phyloP scores from a whole-genome alignment of 2,113 vertebrate genomes.

The Chloropsis hardwickii region DNA sequence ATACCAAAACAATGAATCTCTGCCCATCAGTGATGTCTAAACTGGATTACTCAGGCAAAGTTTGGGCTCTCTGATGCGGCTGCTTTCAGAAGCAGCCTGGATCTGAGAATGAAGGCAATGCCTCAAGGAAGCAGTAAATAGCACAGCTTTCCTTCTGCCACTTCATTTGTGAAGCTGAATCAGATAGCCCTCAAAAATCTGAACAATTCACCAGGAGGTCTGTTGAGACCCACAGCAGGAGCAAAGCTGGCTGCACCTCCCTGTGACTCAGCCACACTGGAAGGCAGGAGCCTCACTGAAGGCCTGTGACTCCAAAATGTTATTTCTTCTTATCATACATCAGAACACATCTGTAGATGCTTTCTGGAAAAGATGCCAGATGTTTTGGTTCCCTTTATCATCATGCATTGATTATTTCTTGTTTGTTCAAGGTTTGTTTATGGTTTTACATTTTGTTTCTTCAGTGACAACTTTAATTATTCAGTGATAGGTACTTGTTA shows the following conservation, averaged over 20 bases:
- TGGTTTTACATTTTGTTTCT: slow-evolving; percentile 5
- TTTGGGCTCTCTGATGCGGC: background rate
- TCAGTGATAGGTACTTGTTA: background rate
- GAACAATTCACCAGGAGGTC: background rate
- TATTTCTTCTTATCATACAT: slow-evolving; percentile 62
- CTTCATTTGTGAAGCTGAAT: background rate
- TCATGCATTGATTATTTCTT: slow-evolving; percentile 27
- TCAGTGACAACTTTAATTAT: background rate
- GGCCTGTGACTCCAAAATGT: background rate
- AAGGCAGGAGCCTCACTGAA: slow-evolving; percentile 13
- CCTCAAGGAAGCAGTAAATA: background rate
- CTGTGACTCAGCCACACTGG: background rate
- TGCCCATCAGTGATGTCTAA: background rate
- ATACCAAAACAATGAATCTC: background rate
- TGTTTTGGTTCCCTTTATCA: slow-evolving; percentile 51
- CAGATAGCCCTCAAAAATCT: background rate
- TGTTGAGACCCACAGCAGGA: background rate
- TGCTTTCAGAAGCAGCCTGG: background rate
- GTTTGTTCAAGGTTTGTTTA: slow-evolving; percentile 33
- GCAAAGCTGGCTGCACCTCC: background rate
- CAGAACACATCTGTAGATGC: slow-evolving; percentile 50
- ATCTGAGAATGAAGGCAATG: background rate
- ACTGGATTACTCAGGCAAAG: background rate
- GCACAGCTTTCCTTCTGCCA: background rate
- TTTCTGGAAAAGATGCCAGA: slow-evolving; percentile 25